Conservation (phyloP, 2,888 invertebrate genomes). For the Ypsolopha sequella region DNA sequence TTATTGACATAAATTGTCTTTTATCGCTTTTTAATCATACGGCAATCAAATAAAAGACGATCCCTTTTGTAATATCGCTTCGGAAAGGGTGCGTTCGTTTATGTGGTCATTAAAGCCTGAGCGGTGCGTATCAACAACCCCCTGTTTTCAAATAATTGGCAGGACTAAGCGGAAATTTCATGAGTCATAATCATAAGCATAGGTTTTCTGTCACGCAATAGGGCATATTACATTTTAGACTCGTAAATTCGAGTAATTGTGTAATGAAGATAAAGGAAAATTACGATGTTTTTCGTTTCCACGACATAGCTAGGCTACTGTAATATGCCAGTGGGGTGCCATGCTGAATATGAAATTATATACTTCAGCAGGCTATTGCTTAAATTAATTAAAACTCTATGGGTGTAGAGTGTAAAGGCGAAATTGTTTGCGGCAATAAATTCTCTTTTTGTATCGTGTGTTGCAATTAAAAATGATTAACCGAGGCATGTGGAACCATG, state of each 20-base stretch:
- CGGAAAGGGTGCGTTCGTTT: background rate
- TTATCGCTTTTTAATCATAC: background rate
- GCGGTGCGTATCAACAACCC: background rate
- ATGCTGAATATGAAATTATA: conserved; percentile 35
- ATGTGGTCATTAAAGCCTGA: no score
- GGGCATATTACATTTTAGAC: conserved; percentile 14
- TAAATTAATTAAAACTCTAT: conserved; percentile 31
- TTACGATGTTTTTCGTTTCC: conserved; percentile 13
- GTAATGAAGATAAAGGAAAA: conserved; percentile 28
- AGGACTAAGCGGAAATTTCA: conserved; percentile 18
- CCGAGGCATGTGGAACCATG: conserved; percentile 6
- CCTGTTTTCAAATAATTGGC: conserved; percentile 4
- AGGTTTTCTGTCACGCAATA: conserved; percentile 21
- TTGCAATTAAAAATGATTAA: conserved; percentile 13
- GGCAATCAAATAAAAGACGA: background rate
- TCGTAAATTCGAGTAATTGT: conserved; percentile 29
- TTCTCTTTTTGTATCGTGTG: conserved; percentile 6
- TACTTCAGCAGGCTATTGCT: conserved; percentile 35
- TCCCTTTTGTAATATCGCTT: no score
- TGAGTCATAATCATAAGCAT: conserved; percentile 22
- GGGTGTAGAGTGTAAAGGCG: conserved; percentile 1
- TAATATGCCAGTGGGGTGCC: conserved; percentile 35
- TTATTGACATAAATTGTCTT: background rate
- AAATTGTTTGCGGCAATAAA: conserved; percentile 6
- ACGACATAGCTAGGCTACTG: conserved; percentile 13